Evolutionary conservation across 2,797 vertebrate genomes (phyloP).

Genomic region (Poecilia wingei): DNA sequence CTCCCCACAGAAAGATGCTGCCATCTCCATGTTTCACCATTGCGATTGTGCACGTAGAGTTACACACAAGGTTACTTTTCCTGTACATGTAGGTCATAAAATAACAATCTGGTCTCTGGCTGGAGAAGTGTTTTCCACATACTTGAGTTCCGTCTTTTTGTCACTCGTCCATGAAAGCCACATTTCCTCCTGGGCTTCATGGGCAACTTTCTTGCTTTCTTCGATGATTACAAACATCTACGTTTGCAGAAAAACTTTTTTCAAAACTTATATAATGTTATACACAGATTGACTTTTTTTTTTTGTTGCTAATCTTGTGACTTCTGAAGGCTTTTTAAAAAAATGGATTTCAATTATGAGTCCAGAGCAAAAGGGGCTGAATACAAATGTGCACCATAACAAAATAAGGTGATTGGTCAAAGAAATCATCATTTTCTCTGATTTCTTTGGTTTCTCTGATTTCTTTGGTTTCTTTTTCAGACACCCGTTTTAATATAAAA

Average conservation of each 20-base stretch:
- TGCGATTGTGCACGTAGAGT: neutral
- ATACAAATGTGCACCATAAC: neutral
- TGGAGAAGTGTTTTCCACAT: neutral
- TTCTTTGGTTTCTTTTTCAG: neutral
- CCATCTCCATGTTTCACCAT: neutral
- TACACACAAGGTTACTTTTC: neutral
- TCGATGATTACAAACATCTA: neutral
- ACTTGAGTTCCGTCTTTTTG: neutral
- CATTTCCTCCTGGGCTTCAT: neutral
- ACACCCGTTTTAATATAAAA: neutral
- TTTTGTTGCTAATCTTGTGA: neutral
- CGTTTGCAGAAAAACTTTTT: neutral
- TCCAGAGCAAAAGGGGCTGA: neutral
- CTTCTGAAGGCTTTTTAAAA: neutral
- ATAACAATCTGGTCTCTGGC: neutral
- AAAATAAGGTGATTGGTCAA: neutral
- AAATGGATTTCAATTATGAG: neutral
- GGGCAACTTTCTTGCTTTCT: neutral
- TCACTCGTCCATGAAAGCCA: neutral
- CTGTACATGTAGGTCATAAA: neutral
- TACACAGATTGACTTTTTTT: too few relatives aligned
- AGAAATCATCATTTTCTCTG: neutral
- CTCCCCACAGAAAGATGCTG: neutral
- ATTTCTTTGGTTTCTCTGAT: neutral
- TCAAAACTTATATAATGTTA: neutral